Conservation (phyloP, 2,113 vertebrate genomes). For the Oncorhynchus gorbuscha region DNA sequence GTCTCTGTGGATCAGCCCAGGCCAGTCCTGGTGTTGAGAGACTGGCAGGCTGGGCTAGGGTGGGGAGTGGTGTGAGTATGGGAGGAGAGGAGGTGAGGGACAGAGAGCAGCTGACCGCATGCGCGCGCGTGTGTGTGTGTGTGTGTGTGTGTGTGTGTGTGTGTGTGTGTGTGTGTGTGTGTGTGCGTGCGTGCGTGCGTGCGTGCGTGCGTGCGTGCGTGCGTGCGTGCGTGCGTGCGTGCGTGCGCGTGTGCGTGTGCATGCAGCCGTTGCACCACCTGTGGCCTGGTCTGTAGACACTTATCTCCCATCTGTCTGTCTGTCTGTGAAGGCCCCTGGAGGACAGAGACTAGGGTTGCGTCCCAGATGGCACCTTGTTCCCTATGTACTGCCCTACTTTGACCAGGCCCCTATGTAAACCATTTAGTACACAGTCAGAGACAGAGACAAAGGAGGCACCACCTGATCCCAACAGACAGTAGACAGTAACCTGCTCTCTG, state of each 20-base stretch:
- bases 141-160: slow-evolving; percentile 5
- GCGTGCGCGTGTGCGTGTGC: background rate
- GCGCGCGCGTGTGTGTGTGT: slow-evolving; percentile 9
- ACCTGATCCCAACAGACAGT: slow-evolving; percentile 48
- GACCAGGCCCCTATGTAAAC: background rate
- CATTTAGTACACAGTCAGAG: too few species aligned
- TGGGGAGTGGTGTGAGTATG: background rate
- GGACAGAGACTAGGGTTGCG: slow-evolving; percentile 29
- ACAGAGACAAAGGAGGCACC: slow-evolving; percentile 38
- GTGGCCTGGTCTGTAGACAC: slow-evolving; percentile 28
- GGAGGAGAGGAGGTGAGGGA: background rate
- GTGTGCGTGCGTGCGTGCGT: slow-evolving; percentile 4
- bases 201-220: background rate
- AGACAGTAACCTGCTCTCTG: slow-evolving; percentile 19
- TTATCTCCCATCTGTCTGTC: slow-evolving; percentile 51
- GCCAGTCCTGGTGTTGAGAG: background rate
- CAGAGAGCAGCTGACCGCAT: slow-evolving; percentile 15
- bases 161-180: slow-evolving; percentile 16
- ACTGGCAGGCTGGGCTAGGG: background rate
- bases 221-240: background rate
- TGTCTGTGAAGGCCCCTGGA: slow-evolving; percentile 40
- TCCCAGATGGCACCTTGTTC: background rate
- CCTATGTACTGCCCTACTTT: background rate
- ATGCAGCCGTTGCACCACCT: slow-evolving; percentile 48
- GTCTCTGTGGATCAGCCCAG: background rate